These are phyloP conservation scores for Troides helena DNA, from an alignment of 2,888 invertebrate genomes.

Conservation along the genomic window DNA sequence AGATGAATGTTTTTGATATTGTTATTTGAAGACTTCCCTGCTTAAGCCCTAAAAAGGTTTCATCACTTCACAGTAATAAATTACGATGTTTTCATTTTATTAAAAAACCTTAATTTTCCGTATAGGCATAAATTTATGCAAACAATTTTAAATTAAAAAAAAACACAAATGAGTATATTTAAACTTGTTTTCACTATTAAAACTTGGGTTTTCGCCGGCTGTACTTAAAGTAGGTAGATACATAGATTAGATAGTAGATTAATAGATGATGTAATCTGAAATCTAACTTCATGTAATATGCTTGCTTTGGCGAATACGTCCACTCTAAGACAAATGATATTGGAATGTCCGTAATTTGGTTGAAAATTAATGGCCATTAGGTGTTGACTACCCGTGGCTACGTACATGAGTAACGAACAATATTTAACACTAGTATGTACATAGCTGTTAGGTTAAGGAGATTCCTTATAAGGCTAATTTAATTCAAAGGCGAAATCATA, in stretches of 20 bases:
- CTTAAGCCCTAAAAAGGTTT: constrained; percentile 37
- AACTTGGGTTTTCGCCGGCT: neutral
- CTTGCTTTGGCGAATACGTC: constrained; percentile 39
- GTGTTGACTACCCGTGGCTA: constrained; percentile 32
- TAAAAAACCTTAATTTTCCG: constrained; percentile 15
- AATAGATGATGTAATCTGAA: constrained; percentile 1
- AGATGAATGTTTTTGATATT: constrained; percentile 43
- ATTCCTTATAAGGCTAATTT: constrained; percentile 24
- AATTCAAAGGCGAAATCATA: constrained; percentile 18
- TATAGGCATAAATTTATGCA: constrained; percentile 8
- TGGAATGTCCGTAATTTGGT: constrained; percentile 37
- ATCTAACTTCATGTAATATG: constrained; percentile 32
- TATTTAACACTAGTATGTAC: constrained; percentile 72
- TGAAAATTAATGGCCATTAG: constrained; percentile 30
- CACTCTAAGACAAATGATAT: constrained; percentile 34
- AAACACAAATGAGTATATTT: neutral
- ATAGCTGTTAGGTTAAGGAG: constrained; percentile 52
- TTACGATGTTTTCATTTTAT: constrained; percentile 37
- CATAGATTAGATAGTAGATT: neutral
- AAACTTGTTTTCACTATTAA: neutral
- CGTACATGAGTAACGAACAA: constrained; percentile 43
- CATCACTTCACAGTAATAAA: constrained; percentile 43
- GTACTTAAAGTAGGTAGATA: constrained; percentile 2
- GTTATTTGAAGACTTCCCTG: constrained; percentile 32
- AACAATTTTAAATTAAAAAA: neutral